A percentile compares a stretch with the other conserved stretches of the same genome.
Conservation (phyloP, 2,113 vertebrate genomes). For the Holacanthus passer region DNA sequence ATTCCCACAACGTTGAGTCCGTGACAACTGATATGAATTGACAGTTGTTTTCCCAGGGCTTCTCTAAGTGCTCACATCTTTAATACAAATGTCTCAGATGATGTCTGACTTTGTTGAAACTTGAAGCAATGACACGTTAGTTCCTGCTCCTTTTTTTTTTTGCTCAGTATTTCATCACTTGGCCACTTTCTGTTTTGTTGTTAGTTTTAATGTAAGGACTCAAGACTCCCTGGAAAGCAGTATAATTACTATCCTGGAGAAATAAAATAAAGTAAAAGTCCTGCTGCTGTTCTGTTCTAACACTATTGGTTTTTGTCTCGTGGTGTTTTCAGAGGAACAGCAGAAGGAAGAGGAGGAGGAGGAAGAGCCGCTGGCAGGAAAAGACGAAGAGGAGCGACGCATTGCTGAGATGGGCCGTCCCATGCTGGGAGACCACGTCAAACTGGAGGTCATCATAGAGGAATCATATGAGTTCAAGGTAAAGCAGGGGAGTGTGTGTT, state of each 20-base stretch:
- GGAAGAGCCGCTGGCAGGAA: constrained; percentile 89
- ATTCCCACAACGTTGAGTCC: neutral
- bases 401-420: constrained; percentile 97
- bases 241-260: neutral
- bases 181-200: neutral
- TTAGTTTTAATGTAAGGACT: neutral
- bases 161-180: too few species aligned
- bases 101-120: neutral
- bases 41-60: neutral
- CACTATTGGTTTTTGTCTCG: constrained; percentile 29
- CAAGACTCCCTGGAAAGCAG: neutral
- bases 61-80: neutral
- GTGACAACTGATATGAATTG: too few species aligned
- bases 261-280: neutral
- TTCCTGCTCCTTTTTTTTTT: too few species aligned
- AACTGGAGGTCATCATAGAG: constrained; percentile 96
- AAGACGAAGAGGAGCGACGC: constrained; percentile 94
- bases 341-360: constrained; percentile 86
- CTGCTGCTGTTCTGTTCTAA: constrained; percentile 10
- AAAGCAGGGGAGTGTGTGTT: neutral
- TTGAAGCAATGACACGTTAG: neutral
- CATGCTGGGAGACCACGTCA: constrained; percentile 94
- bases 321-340: constrained; percentile 83
- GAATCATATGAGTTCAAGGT: constrained; percentile 99
- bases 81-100: neutral